Evolutionary conservation across 2,888 invertebrate genomes (phyloP).

Genomic region (Tetramorium bicarinatum): DNA sequence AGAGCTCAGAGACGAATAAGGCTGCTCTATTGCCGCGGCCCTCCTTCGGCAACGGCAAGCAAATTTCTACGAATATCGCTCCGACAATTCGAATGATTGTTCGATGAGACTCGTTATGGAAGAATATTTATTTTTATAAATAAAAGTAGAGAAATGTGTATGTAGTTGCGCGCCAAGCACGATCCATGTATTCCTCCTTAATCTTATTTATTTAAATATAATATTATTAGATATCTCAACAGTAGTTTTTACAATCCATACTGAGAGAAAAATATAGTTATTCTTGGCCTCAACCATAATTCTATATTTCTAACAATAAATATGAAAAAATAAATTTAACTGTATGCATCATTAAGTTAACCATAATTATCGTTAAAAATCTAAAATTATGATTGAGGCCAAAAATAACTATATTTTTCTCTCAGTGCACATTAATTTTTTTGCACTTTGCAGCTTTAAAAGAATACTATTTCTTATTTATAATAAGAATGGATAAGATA

Average conservation of each 20-base stretch:
- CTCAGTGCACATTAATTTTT: neutral
- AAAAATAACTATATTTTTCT: no score
- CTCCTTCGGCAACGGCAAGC: neutral
- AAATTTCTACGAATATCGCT: conserved; percentile 26
- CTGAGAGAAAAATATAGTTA: no score
- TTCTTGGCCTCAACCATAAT: no score
- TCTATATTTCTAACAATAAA: no score
- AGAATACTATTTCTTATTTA: neutral
- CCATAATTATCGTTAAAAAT: no score
- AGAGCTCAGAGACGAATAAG: conserved; percentile 24
- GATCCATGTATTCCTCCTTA: neutral
- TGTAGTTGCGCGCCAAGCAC: neutral
- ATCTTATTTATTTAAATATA: conserved; percentile 1
- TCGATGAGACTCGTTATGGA: conserved; percentile 11
- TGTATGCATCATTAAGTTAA: no score
- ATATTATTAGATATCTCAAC: neutral
- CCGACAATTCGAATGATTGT: conserved; percentile 1
- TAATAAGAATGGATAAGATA: neutral
- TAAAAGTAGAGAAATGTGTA: neutral
- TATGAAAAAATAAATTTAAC: no score
- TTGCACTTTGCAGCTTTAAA: neutral
- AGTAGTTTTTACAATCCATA: neutral
- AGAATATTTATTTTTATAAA: conserved; percentile 22
- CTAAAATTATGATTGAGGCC: no score
- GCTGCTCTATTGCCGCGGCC: conserved; percentile 29